A percentile compares a stretch with the other conserved stretches of the same genome.
Evolutionary conservation across 2,113 vertebrate genomes (phyloP).

Genomic region (Leptobrachium ailaonicum): DNA sequence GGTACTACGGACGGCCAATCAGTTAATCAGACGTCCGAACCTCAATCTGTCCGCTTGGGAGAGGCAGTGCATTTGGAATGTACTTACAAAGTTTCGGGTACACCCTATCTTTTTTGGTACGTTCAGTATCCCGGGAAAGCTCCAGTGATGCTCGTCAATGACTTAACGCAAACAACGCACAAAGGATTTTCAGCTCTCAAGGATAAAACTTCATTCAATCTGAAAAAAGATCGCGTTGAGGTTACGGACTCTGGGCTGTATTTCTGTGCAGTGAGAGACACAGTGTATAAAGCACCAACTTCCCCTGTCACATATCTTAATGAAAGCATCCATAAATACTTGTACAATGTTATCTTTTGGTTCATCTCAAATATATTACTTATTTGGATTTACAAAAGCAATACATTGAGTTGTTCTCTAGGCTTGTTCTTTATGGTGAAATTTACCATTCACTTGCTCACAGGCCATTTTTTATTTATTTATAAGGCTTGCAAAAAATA

Average conservation of each 20-base stretch:
- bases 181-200: too few relatives aligned
- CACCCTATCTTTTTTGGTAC: conserved; percentile 2
- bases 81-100: background rate
- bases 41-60: background rate
- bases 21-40: background rate
- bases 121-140: background rate
- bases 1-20: accelerated
- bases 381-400: too few relatives aligned
- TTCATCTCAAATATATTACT: too few relatives aligned
- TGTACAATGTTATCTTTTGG: too few relatives aligned
- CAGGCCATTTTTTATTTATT: too few relatives aligned
- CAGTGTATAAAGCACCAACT: background rate
- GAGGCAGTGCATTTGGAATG: background rate
- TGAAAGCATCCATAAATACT: too few relatives aligned
- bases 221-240: conserved; percentile 13
- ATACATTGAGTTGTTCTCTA: too few relatives aligned
- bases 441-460: too few relatives aligned
- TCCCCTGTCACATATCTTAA: conserved; percentile 22
- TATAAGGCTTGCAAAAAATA: too few relatives aligned
- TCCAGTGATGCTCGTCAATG: background rate
- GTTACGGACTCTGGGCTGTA: background rate
- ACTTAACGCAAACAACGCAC: background rate
- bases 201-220: conserved; percentile 39
- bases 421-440: too few relatives aligned
- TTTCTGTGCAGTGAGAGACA: conserved; percentile 44